These are phyloP conservation scores for Lophotriccus pileatus DNA, from an alignment of 2,797 vertebrate species.

Conservation along the genomic window DNA sequence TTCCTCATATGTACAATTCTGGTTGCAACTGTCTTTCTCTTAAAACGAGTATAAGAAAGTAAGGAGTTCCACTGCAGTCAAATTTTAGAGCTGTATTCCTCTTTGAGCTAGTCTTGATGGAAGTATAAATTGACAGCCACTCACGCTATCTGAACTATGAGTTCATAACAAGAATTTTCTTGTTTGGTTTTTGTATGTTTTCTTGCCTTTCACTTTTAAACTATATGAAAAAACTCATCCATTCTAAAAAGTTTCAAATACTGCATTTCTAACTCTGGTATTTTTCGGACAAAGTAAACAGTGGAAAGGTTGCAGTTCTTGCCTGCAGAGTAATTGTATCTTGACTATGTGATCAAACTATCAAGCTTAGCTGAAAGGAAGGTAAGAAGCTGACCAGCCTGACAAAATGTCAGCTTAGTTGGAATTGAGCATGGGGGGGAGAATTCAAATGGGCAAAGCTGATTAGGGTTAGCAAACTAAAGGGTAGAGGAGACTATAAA, in stretches of 20 bases:
- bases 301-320: not conserved
- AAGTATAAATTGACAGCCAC: not conserved
- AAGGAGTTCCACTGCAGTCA: not conserved
- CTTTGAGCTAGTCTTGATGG: not conserved
- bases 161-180: not conserved
- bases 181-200: not conserved
- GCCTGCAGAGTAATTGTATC: not conserved
- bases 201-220: not conserved
- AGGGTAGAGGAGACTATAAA: not conserved
- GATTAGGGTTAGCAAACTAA: not conserved
- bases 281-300: not conserved
- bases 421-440: not conserved
- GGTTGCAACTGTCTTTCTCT: not conserved
- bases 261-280: not conserved
- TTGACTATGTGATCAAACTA: not conserved
- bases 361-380: not conserved
- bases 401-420: not conserved
- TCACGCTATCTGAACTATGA: not conserved
- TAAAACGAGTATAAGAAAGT: not conserved
- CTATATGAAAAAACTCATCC: not conserved
- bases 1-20: not conserved
- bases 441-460: constrained; percentile 8
- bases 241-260: not conserved
- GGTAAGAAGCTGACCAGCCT: not conserved
- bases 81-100: not conserved